Percentiles rank a stretch among this genome's conserved stretches.
phyloP scores from a whole-genome alignment of 2,797 vertebrate genomes.

The Liparis tanakae region DNA sequence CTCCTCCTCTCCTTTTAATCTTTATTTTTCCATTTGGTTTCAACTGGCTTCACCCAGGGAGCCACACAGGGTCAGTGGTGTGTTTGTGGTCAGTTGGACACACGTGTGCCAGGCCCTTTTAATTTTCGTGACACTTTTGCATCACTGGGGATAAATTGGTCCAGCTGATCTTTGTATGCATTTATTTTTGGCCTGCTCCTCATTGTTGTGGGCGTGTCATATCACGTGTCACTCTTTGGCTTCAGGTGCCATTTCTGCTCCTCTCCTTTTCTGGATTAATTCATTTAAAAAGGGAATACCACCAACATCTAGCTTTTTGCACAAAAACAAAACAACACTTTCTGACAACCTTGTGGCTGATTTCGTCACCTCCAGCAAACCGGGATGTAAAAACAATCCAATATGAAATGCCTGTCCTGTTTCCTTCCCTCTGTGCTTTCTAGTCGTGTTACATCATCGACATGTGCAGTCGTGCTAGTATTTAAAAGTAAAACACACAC shows the following conservation, averaged over 20 bases:
- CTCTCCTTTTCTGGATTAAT: background rate
- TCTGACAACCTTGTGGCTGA: background rate
- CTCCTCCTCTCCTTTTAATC: background rate
- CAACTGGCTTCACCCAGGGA: conserved; percentile 15
- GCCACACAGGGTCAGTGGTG: too few species aligned
- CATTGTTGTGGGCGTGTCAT: background rate
- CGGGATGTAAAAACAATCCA: background rate
- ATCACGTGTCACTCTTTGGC: background rate
- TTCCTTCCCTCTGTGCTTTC: background rate
- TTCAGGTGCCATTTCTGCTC: background rate
- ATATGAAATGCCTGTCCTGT: background rate
- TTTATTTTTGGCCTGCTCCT: too few species aligned
- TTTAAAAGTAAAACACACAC: background rate
- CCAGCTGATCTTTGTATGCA: too few species aligned
- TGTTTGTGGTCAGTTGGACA: too few species aligned
- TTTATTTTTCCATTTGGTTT: conserved; percentile 18
- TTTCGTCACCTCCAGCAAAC: background rate
- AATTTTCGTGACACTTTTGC: too few species aligned
- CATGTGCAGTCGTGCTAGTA: background rate
- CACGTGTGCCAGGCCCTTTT: too few species aligned
- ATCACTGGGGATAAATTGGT: too few species aligned
- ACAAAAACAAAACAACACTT: background rate
- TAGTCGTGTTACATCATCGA: background rate
- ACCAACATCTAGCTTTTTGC: background rate
- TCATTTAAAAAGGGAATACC: background rate